Evolutionary conservation across 1,140 invertebrate genomes (phyloP).

Genomic region (Drosophila kohkoa): DNA sequence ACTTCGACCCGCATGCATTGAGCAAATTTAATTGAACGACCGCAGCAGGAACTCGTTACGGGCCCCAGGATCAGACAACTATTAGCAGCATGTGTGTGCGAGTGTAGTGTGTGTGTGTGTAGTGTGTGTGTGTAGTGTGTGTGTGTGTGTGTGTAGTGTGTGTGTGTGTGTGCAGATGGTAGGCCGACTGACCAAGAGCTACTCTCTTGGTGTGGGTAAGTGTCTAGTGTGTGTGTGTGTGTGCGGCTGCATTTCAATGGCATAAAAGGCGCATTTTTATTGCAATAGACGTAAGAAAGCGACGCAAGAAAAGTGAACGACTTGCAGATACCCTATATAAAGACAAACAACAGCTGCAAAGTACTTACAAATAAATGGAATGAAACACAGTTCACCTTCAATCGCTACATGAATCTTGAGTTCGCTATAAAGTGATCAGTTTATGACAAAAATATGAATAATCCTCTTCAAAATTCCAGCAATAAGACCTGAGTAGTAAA

Average conservation of each 20-base stretch:
- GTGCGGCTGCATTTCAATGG: conserved; percentile 62
- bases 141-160: background rate
- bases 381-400: no score
- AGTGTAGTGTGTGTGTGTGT: background rate
- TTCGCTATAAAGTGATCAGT: no score
- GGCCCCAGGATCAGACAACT: conserved; percentile 55
- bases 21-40: conserved; percentile 78
- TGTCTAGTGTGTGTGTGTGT: conserved; percentile 29
- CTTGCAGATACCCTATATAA: background rate
- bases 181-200: conserved; percentile 7
- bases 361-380: background rate
- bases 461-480: no score
- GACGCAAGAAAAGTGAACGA: background rate
- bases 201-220: conserved; percentile 23
- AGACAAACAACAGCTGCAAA: background rate
- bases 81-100: conserved; percentile 45
- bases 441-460: no score
- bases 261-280: conserved; percentile 75
- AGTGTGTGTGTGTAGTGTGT: background rate
- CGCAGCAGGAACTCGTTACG: conserved; percentile 53
- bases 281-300: conserved; percentile 41
- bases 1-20: conserved; percentile 68
- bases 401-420: no score
- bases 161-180: conserved; percentile 16
- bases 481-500: no score